Evolutionary conservation across 2,797 vertebrate species (phyloP).

Genomic region (Notolepis coatsorum): DNA sequence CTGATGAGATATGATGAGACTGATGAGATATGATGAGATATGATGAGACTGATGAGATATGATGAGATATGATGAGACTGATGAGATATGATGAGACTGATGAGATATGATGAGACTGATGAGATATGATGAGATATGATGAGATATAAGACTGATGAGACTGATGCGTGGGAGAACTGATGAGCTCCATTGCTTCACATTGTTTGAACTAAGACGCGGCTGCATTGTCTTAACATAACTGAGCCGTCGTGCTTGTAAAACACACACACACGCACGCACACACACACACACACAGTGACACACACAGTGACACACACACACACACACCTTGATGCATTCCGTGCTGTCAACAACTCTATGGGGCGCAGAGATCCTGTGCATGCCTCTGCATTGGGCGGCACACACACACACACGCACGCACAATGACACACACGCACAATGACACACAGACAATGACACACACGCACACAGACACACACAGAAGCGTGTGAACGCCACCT

Average conservation of each 20-base stretch:
- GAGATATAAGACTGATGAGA: slow-evolving; percentile 17
- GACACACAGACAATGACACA: neutral
- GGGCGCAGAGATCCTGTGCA: slow-evolving; percentile 58
- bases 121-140: too few relatives aligned
- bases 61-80: too few relatives aligned
- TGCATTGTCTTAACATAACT: slow-evolving; percentile 51
- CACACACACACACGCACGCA: slow-evolving; percentile 20
- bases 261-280: slow-evolving; percentile 43
- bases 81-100: too few relatives aligned
- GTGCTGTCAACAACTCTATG: slow-evolving; percentile 55
- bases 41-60: too few relatives aligned
- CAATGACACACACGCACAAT: slow-evolving; percentile 3
- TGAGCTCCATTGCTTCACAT: slow-evolving; percentile 46
- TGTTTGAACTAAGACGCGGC: slow-evolving; percentile 41
- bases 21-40: too few relatives aligned
- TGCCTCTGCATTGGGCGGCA: slow-evolving; percentile 53
- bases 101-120: too few relatives aligned
- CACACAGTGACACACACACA: too few relatives aligned
- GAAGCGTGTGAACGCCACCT: slow-evolving; percentile 70
- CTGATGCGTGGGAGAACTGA: slow-evolving; percentile 18
- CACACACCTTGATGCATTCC: slow-evolving; percentile 61
- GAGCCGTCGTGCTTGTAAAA: slow-evolving; percentile 27
- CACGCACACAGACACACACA: neutral
- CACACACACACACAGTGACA: neutral
- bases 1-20: too few relatives aligned